These are phyloP conservation scores for western clawed frog (Xenopus tropicalis) DNA, from an alignment of 2,113 vertebrate species.

Conservation along the genomic window DNA sequence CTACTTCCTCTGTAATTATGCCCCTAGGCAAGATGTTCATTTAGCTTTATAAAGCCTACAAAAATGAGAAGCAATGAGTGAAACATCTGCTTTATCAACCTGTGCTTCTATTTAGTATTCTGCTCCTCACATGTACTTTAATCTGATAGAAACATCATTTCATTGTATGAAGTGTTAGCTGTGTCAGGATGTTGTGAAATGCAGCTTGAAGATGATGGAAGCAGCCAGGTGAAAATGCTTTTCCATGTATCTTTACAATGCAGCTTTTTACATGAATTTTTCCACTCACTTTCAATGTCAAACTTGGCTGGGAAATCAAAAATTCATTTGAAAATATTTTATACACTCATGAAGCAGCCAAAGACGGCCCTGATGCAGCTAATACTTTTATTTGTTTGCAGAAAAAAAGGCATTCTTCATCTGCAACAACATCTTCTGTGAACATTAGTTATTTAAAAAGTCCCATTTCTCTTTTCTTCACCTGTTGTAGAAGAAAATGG, in stretches of 20 bases:
- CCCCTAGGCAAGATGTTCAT: too few species aligned
- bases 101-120: conserved; percentile 7
- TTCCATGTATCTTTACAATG: not conserved
- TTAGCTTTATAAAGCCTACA: too few species aligned
- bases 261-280: conserved; percentile 18
- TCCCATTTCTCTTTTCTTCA: not conserved
- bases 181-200: conserved; percentile 22
- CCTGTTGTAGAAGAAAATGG: not conserved
- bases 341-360: not conserved
- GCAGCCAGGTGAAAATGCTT: conserved; percentile 16
- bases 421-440: conserved; percentile 4
- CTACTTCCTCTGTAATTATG: too few species aligned
- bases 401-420: not conserved
- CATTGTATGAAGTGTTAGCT: conserved; percentile 17
- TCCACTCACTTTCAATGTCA: conserved; percentile 16
- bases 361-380: not conserved
- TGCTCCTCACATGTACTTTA: not conserved
- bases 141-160: conserved; percentile 34
- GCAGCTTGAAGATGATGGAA: conserved; percentile 21
- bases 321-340: conserved; percentile 11
- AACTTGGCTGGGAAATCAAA: conserved; percentile 27
- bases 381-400: not conserved
- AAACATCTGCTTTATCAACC: too few species aligned
- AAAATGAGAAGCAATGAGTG: too few species aligned
- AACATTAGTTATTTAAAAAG: not conserved